A percentile compares a stretch with the other conserved stretches of the same genome.
phyloP scores from a whole-genome alignment of 2,888 invertebrate genomes.

The Deilephila elpenor region DNA sequence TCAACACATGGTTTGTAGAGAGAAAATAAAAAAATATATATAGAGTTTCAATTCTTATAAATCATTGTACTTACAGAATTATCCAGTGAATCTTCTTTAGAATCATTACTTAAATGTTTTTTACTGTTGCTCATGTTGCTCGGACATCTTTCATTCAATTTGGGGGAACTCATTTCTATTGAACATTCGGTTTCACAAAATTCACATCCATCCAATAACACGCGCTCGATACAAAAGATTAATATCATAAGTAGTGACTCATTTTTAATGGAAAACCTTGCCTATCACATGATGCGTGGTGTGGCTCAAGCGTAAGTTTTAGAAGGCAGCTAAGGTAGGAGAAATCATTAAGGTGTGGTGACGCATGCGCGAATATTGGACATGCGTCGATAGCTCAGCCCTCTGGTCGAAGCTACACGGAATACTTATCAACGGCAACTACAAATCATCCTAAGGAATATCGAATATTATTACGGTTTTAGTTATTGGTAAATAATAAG shows the following conservation, averaged over 20 bases:
- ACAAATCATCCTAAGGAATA: not conserved
- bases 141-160: constrained; percentile 72
- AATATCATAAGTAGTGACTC: constrained; percentile 21
- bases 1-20: not conserved
- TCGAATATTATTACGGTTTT: too few species aligned
- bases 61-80: constrained; percentile 72
- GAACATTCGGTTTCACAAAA: not conserved
- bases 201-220: not conserved
- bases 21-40: not conserved
- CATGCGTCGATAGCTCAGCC: constrained; percentile 44
- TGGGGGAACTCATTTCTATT: constrained; percentile 74
- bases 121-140: constrained; percentile 74
- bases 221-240: not conserved
- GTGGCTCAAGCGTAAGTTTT: constrained; percentile 8
- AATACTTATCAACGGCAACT: not conserved
- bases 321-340: constrained; percentile 39
- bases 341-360: constrained; percentile 59
- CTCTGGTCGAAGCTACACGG: not conserved
- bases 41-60: not conserved
- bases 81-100: constrained; percentile 76
- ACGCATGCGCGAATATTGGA: constrained; percentile 56
- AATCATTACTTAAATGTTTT: constrained; percentile 67
- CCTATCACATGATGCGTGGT: constrained; percentile 8
- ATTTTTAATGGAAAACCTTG: constrained; percentile 8
- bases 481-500: too few species aligned